These are phyloP conservation scores for Leucophenga varia DNA, from an alignment of 1,140 invertebrate species.

Conservation along the genomic window DNA sequence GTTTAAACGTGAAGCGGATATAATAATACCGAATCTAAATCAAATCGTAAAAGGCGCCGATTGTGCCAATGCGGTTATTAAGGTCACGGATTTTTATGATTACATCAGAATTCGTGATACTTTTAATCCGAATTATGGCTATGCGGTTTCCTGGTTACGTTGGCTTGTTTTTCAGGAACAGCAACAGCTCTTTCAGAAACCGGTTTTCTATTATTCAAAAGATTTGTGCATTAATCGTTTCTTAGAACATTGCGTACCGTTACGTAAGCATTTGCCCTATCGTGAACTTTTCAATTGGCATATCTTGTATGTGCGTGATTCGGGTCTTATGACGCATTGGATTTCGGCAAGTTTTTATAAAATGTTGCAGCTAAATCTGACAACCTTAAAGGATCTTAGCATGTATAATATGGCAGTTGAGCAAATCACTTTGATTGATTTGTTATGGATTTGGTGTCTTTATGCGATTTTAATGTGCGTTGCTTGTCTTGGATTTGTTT, in stretches of 20 bases:
- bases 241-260: conserved; percentile 7
- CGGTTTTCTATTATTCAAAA: conserved; percentile 22
- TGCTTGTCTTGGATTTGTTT: background rate
- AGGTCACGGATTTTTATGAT: conserved; percentile 7
- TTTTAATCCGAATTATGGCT: conserved; percentile 22
- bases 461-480: conserved; percentile 3
- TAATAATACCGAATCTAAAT: background rate
- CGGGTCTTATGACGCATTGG: conserved; percentile 22
- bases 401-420: background rate
- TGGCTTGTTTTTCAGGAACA: conserved; percentile 25
- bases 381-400: conserved; percentile 13
- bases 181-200: conserved; percentile 19
- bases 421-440: conserved; percentile 16
- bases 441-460: conserved; percentile 17
- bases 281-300: conserved; percentile 26
- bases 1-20: background rate
- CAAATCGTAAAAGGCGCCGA: too few species aligned
- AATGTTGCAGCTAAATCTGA: conserved; percentile 15
- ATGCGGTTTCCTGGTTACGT: conserved; percentile 10
- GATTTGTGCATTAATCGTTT: conserved; percentile 23
- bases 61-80: too few species aligned
- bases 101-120: conserved; percentile 13
- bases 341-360: conserved; percentile 17
- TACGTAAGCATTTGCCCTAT: conserved; percentile 22
- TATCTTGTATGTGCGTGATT: conserved; percentile 19